phyloP scores from a whole-genome alignment of 2,888 invertebrate species.

The Abscondita cerata region DNA sequence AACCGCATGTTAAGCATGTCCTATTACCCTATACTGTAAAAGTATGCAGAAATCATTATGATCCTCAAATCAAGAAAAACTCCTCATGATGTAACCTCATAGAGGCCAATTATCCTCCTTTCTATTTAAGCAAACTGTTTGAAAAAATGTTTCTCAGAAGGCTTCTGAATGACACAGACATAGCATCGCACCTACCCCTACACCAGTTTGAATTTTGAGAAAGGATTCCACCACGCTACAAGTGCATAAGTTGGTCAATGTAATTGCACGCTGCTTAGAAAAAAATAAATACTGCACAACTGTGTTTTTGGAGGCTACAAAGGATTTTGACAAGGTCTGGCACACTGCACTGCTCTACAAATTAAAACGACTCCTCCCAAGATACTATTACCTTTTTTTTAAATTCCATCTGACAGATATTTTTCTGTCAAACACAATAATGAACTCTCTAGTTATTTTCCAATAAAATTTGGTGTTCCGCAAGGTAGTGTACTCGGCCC shows the following conservation, averaged over 20 bases:
- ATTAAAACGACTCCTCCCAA: not conserved
- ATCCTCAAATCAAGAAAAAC: no score
- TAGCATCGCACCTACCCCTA: slow-evolving; percentile 5
- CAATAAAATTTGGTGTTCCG: no score
- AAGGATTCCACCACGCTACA: slow-evolving; percentile 6
- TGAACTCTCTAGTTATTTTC: not conserved
- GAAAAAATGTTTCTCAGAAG: slow-evolving; percentile 7
- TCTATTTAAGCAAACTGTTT: slow-evolving; percentile 7
- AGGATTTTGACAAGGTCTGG: no score
- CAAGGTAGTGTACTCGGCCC: no score
- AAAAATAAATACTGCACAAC: slow-evolving; percentile 8
- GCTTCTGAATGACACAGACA: slow-evolving; percentile 3
- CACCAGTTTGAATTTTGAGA: slow-evolving; percentile 10
- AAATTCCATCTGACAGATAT: not conserved
- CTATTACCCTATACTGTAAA: not conserved
- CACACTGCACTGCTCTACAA: slow-evolving; percentile 3
- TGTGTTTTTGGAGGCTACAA: not conserved
- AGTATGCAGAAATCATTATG: not conserved
- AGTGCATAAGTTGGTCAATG: slow-evolving; percentile 1
- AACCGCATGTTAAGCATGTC: not conserved
- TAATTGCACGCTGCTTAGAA: slow-evolving; percentile 6
- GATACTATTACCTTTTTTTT: not conserved
- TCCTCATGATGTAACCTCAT: no score
- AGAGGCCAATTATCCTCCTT: not conserved
- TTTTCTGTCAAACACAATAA: not conserved